Conservation (phyloP, 2,888 invertebrate species). For the Drosophila leonis region DNA sequence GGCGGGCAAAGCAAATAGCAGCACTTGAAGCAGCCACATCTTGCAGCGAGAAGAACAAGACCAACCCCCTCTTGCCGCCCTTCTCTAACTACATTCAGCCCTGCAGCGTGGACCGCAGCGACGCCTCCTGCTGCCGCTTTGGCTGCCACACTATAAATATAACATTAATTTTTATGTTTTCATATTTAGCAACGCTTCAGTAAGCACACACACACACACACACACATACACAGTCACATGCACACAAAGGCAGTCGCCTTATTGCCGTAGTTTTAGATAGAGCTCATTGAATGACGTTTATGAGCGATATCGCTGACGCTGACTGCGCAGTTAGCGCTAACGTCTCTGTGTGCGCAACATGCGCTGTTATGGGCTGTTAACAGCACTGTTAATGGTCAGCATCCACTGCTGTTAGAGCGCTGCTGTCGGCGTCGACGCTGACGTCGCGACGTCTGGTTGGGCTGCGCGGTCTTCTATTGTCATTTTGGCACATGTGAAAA, state of each 20-base stretch:
- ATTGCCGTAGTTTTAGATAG: conserved; percentile 70
- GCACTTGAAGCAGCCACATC: conserved; percentile 42
- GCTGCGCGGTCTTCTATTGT: conserved; percentile 72
- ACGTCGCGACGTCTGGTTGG: conserved; percentile 43
- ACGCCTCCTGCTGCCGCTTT: conserved; percentile 66
- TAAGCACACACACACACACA: conserved; percentile 61
- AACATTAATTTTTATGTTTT: conserved; percentile 82
- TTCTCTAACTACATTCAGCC: conserved; percentile 16
- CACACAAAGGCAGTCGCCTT: conserved; percentile 32
- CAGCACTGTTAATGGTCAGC: conserved; percentile 48
- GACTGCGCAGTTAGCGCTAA: conserved; percentile 33
- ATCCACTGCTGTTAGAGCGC: conserved; percentile 59
- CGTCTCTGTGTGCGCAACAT: conserved; percentile 53
- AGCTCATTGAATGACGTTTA: conserved; percentile 79
- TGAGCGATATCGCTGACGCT: conserved; percentile 67
- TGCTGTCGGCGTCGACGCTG: conserved; percentile 31
- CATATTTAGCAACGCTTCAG: conserved; percentile 79
- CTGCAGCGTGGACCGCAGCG: conserved; percentile 68
- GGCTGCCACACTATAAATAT: conserved; percentile 80
- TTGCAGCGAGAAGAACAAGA: conserved; percentile 3
- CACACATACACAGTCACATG: conserved; percentile 19
- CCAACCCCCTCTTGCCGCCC: too few species aligned
- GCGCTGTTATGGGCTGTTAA: conserved; percentile 41
- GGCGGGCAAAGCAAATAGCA: conserved; percentile 66
- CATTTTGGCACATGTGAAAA: conserved; percentile 81